These are phyloP conservation scores for Atopsyche davidsoni DNA, from an alignment of 1,140 invertebrate species.

Conservation along the genomic window DNA sequence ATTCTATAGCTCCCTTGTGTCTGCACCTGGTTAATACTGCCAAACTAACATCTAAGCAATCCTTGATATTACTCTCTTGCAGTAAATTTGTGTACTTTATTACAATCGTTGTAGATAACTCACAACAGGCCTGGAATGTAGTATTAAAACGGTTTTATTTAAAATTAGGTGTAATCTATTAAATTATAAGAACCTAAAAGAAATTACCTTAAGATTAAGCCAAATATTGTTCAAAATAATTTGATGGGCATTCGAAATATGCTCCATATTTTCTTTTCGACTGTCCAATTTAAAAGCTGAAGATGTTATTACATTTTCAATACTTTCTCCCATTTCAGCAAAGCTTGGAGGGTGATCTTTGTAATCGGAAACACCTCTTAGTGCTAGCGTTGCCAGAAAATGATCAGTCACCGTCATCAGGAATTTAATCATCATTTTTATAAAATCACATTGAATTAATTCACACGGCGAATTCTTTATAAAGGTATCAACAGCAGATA, in stretches of 20 bases:
- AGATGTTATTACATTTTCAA: constrained; percentile 41
- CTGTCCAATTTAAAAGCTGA: constrained; percentile 33
- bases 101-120: constrained; percentile 44
- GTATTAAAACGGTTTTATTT: constrained; percentile 7
- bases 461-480: constrained; percentile 27
- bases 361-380: constrained; percentile 4
- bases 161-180: constrained; percentile 1
- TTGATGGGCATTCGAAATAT: constrained; percentile 58
- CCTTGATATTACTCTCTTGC: constrained; percentile 37
- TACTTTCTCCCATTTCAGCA: constrained; percentile 51
- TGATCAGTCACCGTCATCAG: constrained; percentile 7
- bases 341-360: constrained; percentile 43
- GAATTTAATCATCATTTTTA: constrained; percentile 33
- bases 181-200: too few species aligned
- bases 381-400: constrained; percentile 12
- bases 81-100: constrained; percentile 36
- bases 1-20: constrained; percentile 76
- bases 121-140: constrained; percentile 51
- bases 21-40: constrained; percentile 63
- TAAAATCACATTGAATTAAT: constrained; percentile 36
- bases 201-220: constrained; percentile 67
- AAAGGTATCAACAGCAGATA: constrained; percentile 31
- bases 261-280: constrained; percentile 32
- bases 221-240: constrained; percentile 68
- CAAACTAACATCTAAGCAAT: constrained; percentile 54